Evolutionary conservation across 2,797 vertebrate species (phyloP).

Genomic region (Sibirionetta formosa): DNA sequence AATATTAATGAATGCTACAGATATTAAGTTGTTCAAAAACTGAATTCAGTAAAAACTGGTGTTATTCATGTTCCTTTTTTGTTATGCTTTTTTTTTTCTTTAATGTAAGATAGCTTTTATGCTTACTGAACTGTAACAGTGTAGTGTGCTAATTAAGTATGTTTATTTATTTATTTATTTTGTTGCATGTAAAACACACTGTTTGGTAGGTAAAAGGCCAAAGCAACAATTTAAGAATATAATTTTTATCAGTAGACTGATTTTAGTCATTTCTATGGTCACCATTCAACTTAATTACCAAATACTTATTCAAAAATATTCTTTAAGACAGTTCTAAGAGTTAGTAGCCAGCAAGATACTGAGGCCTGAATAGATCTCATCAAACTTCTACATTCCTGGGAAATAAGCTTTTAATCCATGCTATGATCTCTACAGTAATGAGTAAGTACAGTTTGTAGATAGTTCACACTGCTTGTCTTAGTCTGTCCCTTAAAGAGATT

Average conservation of each 20-base stretch:
- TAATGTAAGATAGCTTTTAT: no score
- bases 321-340: not conserved
- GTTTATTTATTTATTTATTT: not conserved
- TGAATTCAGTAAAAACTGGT: not conserved
- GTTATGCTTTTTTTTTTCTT: not conserved
- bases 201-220: not conserved
- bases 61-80: not conserved
- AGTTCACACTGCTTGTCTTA: not conserved
- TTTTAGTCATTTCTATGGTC: not conserved
- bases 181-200: not conserved
- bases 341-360: not conserved
- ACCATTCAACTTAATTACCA: not conserved
- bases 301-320: not conserved
- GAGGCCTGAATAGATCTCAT: not conserved
- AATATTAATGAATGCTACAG: not conserved
- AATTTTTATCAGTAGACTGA: fast-evolving
- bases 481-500: not conserved
- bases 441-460: not conserved
- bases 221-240: not conserved
- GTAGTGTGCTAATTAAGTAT: not conserved
- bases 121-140: not conserved
- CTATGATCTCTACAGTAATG: not conserved
- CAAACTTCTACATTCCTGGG: not conserved
- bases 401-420: not conserved
- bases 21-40: not conserved